These are phyloP conservation scores for Lordiphosa mommai DNA, from an alignment of 1,140 invertebrate species.

Conservation along the genomic window DNA sequence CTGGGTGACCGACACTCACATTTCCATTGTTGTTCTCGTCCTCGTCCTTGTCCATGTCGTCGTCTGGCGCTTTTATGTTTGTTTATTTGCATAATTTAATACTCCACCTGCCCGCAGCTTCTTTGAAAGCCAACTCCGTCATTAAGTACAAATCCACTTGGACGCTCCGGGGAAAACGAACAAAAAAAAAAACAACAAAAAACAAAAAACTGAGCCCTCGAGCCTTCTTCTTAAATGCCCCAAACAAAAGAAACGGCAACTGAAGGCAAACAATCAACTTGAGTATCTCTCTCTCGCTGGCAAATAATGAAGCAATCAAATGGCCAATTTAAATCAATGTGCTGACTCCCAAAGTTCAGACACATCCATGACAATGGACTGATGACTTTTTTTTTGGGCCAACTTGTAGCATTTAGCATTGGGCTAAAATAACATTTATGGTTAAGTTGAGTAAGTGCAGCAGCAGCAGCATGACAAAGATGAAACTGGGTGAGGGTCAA, in stretches of 20 bases:
- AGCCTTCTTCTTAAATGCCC: not conserved
- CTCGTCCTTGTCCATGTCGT: not conserved
- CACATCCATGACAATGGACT: too few species aligned
- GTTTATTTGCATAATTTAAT: constrained; percentile 52
- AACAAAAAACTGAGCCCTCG: constrained; percentile 13
- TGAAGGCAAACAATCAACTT: constrained; percentile 49
- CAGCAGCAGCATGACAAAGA: too few species aligned
- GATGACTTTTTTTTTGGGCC: too few species aligned
- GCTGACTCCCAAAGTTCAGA: not conserved
- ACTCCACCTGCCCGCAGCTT: not conserved
- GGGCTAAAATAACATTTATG: too few species aligned
- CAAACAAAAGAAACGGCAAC: constrained; percentile 5
- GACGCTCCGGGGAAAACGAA: constrained; percentile 2
- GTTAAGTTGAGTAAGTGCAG: too few species aligned
- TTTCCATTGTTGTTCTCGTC: not conserved
- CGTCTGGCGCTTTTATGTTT: constrained; percentile 33
- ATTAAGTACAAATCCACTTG: constrained; percentile 36
- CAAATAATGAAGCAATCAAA: constrained; percentile 66
- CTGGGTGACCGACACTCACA: constrained; percentile 1
- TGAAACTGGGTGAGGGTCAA: too few species aligned
- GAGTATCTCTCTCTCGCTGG: constrained; percentile 31
- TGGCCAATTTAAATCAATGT: constrained; percentile 68
- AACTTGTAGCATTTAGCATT: too few species aligned
- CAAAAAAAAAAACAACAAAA: constrained; percentile 4
- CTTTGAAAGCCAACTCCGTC: not conserved